These are phyloP conservation scores for Rhinichthys osculus DNA, from an alignment of 2,797 vertebrate genomes.

Conservation along the genomic window DNA sequence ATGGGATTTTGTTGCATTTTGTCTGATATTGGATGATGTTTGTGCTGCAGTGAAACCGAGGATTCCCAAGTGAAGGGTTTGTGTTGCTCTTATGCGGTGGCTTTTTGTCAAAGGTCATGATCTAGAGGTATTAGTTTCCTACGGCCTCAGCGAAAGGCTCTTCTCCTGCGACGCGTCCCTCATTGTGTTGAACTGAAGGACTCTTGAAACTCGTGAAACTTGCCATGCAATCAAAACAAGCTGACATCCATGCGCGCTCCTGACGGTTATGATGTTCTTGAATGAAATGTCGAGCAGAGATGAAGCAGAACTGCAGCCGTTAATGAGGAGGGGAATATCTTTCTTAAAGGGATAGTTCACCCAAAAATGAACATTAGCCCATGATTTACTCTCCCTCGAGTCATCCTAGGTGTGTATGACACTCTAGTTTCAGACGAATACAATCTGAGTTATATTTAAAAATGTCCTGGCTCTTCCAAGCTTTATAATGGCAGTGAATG, in stretches of 20 bases:
- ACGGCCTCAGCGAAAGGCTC: not conserved
- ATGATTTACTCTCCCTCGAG: too few species aligned
- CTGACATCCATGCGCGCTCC: not conserved
- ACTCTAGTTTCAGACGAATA: accelerated
- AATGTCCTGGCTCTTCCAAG: too few species aligned
- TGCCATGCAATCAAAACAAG: not conserved
- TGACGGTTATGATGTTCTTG: not conserved
- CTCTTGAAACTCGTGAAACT: not conserved
- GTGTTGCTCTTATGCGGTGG: not conserved
- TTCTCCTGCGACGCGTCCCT: not conserved
- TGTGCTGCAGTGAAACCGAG: too few species aligned
- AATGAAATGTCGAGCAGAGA: not conserved
- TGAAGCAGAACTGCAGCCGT: not conserved
- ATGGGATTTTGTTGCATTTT: too few species aligned
- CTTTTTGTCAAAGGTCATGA: not conserved
- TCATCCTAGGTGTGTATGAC: too few species aligned
- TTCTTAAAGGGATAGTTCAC: not conserved
- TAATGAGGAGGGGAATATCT: not conserved
- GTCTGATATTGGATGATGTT: too few species aligned
- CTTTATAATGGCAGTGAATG: too few species aligned
- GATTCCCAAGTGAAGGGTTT: not conserved
- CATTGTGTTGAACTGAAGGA: not conserved
- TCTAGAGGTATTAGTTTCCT: not conserved
- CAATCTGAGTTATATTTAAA: too few species aligned
- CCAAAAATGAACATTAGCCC: too few species aligned